Evolutionary conservation across 2,797 vertebrate species (phyloP).

Genomic region (Bufotes viridis): DNA sequence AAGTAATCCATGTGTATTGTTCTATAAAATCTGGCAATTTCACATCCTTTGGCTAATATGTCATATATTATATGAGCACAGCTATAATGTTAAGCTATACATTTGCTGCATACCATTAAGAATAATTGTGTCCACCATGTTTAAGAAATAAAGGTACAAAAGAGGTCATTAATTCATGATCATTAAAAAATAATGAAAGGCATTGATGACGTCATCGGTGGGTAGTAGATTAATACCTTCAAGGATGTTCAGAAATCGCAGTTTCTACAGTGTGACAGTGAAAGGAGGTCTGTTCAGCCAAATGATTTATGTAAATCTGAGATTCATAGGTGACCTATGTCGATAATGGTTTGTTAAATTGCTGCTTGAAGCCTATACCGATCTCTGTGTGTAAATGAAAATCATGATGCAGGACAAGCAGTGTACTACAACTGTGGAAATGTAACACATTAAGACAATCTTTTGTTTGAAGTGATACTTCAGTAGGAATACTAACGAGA

Average conservation of each 20-base stretch:
- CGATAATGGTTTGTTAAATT: conserved; percentile 28
- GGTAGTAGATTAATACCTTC: not conserved
- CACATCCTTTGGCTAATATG: not conserved
- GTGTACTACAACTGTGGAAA: conserved; percentile 1
- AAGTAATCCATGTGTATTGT: no score
- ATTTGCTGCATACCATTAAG: not conserved
- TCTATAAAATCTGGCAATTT: not conserved
- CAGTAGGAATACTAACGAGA: conserved; percentile 40
- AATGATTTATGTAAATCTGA: conserved; percentile 24
- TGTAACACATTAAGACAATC: conserved; percentile 26
- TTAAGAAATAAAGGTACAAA: not conserved
- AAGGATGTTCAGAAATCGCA: conserved; percentile 1
- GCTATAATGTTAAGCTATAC: not conserved
- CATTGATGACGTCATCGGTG: not conserved
- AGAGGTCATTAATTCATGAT: not conserved
- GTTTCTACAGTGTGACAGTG: not conserved
- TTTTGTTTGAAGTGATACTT: conserved; percentile 51
- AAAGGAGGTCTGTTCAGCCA: not conserved
- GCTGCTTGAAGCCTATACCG: conserved; percentile 30
- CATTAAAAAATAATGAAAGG: not conserved
- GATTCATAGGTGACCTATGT: conserved; percentile 56
- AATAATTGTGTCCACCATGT: not conserved
- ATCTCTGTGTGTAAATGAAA: conserved; percentile 65
- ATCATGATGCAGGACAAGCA: conserved; percentile 14
- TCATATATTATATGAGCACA: not conserved